Base-by-base conservation (phyloP, 2,113 vertebrate species). In the Symphodus melops region DNA sequence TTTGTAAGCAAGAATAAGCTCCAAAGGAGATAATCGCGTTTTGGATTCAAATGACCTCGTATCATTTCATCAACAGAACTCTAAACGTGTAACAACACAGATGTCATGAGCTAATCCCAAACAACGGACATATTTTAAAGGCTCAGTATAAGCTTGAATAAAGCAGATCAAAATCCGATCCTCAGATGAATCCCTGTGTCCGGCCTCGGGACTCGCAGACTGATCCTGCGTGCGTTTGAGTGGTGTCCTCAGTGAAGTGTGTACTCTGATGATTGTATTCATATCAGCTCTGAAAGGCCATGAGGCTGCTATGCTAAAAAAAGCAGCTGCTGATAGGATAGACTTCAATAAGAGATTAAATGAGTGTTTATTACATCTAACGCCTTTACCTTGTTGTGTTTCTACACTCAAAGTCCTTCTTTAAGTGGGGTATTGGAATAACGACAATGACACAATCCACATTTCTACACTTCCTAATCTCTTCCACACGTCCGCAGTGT, bases 71-170 rank as follows among this genome's bases (percentile, higher is more conserved):
- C 19, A n/a, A 19, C 19, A 19, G 2, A n/a, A 19, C 11, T 19
- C 48, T 49, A 19, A 49, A 13, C 13, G 4, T 49, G 19, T 51
- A 51, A 51, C 9, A 19, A n/a, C 19, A 51, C 19, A n/a, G 19
- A n/a, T 51, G 48, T 51, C 48, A 19, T 5, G 12, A 14, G 42
- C 42, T 44, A 14, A 44, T 44, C 42, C 42, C 8, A 51, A 3
- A 9, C 19, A 51, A 20, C 6, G 16, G 48, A 1, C 48, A 20
- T 51, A 51, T 51, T 51, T 51, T 20, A n/a, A 51, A 9, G 48
- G 48, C n/a, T 51, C 48, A n/a, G 48, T 51, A n/a, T 51, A n/a
- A 51, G 48, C 19, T 51, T 51, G n/a, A 51, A 51, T 51, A 51
- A 51, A 51, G 48, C 48, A 51, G 48, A 51, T 51, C 48, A 51